Percentiles rank a stretch among this genome's conserved stretches.
Evolutionary conservation across 1,140 invertebrate species (phyloP).

Genomic region (Plodia interpunctella): DNA sequence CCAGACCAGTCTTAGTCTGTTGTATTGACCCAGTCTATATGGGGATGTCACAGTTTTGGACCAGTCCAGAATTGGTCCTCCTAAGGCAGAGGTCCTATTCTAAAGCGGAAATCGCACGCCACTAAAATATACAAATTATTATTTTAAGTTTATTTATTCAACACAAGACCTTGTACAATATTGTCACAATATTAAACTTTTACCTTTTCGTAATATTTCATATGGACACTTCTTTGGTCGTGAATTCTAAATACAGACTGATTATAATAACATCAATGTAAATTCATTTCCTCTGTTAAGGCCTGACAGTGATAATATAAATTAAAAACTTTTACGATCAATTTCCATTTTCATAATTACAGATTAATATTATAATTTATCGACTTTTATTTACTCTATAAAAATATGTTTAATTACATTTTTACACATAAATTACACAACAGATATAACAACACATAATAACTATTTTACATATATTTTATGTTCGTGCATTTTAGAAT

Average conservation of each 20-base stretch:
- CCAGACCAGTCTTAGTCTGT: too few species aligned
- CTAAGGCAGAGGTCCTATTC: too few species aligned
- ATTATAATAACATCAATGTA: conserved; percentile 15
- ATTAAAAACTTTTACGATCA: conserved; percentile 10
- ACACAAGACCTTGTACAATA: conserved; percentile 30
- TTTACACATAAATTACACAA: conserved; percentile 36
- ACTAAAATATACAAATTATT: conserved; percentile 15
- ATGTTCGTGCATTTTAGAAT: conserved; percentile 54
- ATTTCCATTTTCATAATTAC: conserved; percentile 12
- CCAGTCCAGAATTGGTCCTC: too few species aligned
- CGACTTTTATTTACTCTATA: conserved; percentile 34
- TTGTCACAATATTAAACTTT: conserved; percentile 28
- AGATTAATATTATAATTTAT: conserved; percentile 6
- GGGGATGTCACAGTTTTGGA: too few species aligned
- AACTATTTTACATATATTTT: conserved; percentile 29
- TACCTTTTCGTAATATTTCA: conserved; percentile 13
- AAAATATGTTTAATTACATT: conserved; percentile 45
- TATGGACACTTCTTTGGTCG: conserved; percentile 26
- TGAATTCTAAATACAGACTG: conserved; percentile 18
- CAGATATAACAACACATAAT: conserved; percentile 31
- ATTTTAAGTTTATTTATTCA: conserved; percentile 23
- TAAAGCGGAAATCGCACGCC: too few species aligned
- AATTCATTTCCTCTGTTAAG: conserved; percentile 15
- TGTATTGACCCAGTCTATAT: too few species aligned
- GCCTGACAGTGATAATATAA: conserved; percentile 13